A percentile compares a stretch with the other conserved stretches of the same genome.
These are phyloP conservation scores for Tragulus kanchil DNA, from an alignment of 2,113 vertebrate species.

Conservation along the genomic window DNA sequence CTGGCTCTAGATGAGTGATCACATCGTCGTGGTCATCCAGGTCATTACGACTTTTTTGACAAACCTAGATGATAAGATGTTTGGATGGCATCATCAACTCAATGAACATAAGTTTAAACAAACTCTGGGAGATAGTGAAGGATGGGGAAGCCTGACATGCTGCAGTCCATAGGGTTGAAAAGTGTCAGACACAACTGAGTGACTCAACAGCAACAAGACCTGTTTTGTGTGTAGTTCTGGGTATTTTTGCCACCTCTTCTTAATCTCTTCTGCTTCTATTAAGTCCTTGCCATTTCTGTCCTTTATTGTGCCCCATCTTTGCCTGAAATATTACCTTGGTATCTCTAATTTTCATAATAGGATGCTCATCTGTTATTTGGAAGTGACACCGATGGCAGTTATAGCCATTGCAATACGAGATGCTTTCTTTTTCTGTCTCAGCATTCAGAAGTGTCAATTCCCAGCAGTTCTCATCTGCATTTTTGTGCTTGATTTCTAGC, in stretches of 20 bases:
- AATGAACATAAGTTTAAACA: not conserved
- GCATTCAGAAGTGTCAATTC: fast-evolving
- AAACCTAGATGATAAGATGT: not conserved
- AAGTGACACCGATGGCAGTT: not conserved
- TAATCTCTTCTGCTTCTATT: not conserved
- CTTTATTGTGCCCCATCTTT: not conserved
- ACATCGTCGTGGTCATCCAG: not conserved
- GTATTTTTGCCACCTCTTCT: not conserved
- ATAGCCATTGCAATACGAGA: not conserved
- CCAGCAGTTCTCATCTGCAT: not conserved
- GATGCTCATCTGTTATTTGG: not conserved
- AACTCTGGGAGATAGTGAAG: not conserved
- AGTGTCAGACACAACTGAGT: not conserved
- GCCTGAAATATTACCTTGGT: not conserved
- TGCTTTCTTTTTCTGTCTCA: not conserved
- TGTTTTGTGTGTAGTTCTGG: not conserved
- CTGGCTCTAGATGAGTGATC: not conserved
- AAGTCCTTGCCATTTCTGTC: not conserved
- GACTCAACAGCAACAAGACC: not conserved
- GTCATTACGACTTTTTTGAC: not conserved
- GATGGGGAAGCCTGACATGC: not conserved
- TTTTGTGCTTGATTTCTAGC: not conserved
- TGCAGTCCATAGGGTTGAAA: not conserved
- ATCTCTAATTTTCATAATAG: not conserved
- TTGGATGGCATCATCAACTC: not conserved